A percentile compares a stretch with the other conserved stretches of the same genome.
These are phyloP conservation scores for Malthinus flaveolus DNA, from an alignment of 2,888 invertebrate genomes.

Conservation along the genomic window DNA sequence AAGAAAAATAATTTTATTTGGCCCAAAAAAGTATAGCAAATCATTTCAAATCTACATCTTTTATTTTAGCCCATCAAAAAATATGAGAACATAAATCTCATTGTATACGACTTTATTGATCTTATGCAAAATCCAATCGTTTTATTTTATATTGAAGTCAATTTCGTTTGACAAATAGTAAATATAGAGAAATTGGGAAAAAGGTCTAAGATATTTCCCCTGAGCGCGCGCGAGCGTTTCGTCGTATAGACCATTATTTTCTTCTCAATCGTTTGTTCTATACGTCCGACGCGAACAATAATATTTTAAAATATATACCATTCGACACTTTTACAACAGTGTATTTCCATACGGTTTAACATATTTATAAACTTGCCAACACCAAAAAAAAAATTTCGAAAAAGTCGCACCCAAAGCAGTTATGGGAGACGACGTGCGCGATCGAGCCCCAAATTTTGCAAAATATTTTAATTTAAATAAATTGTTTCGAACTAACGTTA, in stretches of 20 bases:
- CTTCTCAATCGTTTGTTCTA: constrained; percentile 42
- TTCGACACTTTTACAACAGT: constrained; percentile 44
- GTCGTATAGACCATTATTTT: constrained; percentile 42
- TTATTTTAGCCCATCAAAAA: constrained; percentile 16
- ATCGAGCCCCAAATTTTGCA: no score
- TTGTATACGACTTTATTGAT: constrained; percentile 28
- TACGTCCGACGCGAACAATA: constrained; percentile 42
- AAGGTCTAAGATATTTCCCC: constrained; percentile 44
- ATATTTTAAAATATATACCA: constrained; percentile 44
- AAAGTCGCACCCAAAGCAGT: no score
- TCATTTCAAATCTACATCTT: constrained; percentile 9
- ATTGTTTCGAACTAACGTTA: neutral
- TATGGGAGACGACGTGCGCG: no score
- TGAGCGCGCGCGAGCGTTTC: constrained; percentile 40
- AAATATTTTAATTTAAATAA: neutral
- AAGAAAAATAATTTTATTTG: neutral
- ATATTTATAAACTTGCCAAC: constrained; percentile 12
- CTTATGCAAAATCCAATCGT: constrained; percentile 45
- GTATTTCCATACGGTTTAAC: constrained; percentile 37
- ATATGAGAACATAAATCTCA: constrained; percentile 20
- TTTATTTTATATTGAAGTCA: constrained; percentile 49
- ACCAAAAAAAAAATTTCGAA: no score
- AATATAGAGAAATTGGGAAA: constrained; percentile 44
- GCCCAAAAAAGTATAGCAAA: neutral
- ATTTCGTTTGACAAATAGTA: constrained; percentile 47